Base-by-base conservation (phyloP, 1,140 invertebrate species). In the Stegodyphus mimosarum region DNA sequence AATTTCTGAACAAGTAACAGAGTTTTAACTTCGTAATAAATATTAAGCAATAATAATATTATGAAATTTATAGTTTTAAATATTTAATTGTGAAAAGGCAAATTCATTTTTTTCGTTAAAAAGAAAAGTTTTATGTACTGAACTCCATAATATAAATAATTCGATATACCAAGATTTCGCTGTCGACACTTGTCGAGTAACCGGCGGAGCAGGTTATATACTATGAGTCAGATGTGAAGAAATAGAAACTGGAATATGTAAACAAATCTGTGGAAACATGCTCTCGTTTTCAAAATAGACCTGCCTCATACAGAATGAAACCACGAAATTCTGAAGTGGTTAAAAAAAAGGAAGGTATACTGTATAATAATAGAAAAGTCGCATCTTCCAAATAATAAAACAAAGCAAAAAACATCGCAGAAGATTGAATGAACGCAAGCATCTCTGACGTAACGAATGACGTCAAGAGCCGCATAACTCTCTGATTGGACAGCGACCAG, bases 391-490 rank as follows among this genome's bases (percentile, higher is more conserved):
- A 71, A 11, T 53, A 50, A 71, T 7, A 55, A 60, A 33, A 10
- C 11, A 75, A 7, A 55, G 6, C 5, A 60, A 81, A 81, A 72
- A 71, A 81, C 18, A 55, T 49, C 9, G 49, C 48, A 13, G 18
- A 5, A 76, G 49, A 84, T 84, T 84, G 81, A 84, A 84, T 84
- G 81, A 84, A 84, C 73, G 71, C 72, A 60, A 51, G 81, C 73
- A 81, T 76, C n/a, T 66, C 81, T 76, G 81, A 84, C 81, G 81
- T 84, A 60, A 84, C 81, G 11, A 15, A 72, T 52, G 33, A 84
- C 81, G 81, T 84, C 81, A 84, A 53, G 17, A 63, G 15, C 73
- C 49, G 11, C 55, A 50, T 48, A n/a, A 73, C 73, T n/a, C n/a
- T 70, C 13, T 9, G 60, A 84, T 84, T 84, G 81, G 81, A 50